A percentile compares a stretch with the other conserved stretches of the same genome.
phyloP scores from a whole-genome alignment of 2,888 invertebrate genomes.

The Limnephilus lunatus region DNA sequence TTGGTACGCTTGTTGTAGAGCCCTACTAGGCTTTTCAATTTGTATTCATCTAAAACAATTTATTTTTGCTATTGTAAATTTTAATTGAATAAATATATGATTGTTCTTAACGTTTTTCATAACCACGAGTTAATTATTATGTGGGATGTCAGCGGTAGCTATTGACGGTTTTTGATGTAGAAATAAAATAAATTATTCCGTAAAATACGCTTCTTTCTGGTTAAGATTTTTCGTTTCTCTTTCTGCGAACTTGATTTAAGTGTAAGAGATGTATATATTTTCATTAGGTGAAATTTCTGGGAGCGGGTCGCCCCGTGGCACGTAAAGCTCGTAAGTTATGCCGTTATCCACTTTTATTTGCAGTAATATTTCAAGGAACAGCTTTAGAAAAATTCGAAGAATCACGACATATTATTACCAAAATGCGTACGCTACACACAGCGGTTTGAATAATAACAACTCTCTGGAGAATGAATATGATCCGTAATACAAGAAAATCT shows the following conservation, averaged over 20 bases:
- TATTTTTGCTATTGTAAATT: too few species aligned
- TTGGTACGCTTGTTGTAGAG: neutral
- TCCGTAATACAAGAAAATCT: neutral
- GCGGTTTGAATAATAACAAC: neutral
- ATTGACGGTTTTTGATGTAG: neutral
- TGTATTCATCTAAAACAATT: neutral
- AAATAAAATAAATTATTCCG: neutral
- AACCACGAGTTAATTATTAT: neutral
- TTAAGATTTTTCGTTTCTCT: neutral
- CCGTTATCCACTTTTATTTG: constrained; percentile 38
- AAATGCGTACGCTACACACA: neutral
- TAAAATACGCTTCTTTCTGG: neutral
- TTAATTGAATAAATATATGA: neutral
- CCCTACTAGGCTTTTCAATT: neutral
- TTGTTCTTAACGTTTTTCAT: neutral
- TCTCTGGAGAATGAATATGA: neutral
- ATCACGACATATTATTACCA: neutral
- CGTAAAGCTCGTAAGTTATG: constrained; percentile 32
- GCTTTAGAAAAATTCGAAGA: constrained; percentile 26
- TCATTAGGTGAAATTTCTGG: constrained; percentile 4
- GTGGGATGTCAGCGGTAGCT: neutral
- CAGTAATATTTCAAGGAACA: constrained; percentile 18
- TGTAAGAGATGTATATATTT: neutral
- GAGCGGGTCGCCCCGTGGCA: neutral
- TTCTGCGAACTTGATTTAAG: constrained; percentile 7